Evolutionary conservation across 2,797 vertebrate genomes (phyloP), one percentile per base, ranked within the genome.

Genomic region (Coranthus polyacanthus): DNA sequence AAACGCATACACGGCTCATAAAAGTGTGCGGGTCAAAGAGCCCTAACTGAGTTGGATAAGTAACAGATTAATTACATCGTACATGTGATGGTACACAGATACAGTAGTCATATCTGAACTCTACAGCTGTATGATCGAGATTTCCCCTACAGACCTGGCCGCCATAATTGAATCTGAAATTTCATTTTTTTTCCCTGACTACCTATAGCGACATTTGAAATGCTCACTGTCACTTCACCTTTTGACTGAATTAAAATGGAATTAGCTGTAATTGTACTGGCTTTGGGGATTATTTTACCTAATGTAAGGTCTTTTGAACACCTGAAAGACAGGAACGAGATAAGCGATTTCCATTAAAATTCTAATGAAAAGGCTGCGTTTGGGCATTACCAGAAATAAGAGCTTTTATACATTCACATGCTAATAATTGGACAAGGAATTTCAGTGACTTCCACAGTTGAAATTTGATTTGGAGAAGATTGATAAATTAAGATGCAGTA

Each of bases 201-300:
- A 58, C 75, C 60, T n/a, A n/a, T n/a, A 72, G 71, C 18, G 8
- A 61, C 75, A 69, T 88, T 77, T 84, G 71, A 86, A 89, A 89
- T 76, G 74, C 15, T 78, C 64, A 46, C 75, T 82, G 75, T 87
- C 79, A 79, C 20, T 57, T 91, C 88, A 92, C 91, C 90, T 93
- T 92, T 91, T 84, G 73, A 86, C 80, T 68, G 84, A 92, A 90
- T 91, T 89, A 87, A 89, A 92, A 89, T 86, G 76, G 88, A 92
- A 94, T 93, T 93, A 93, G 62, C 59, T 79, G 87, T 89, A 93
- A 92, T 91, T 91, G 86, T 74, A 29, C 73, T 61, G 81, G 86
- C 86, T 94, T 93, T 90, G 72, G 61, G 86, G 89, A 92, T 93
- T 91, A 89, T 90, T 91, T 89, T 82, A 90, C 87, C 88, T 90